phyloP scores from a whole-genome alignment of 2,797 vertebrate species.

The Bucorvus abyssinicus region DNA sequence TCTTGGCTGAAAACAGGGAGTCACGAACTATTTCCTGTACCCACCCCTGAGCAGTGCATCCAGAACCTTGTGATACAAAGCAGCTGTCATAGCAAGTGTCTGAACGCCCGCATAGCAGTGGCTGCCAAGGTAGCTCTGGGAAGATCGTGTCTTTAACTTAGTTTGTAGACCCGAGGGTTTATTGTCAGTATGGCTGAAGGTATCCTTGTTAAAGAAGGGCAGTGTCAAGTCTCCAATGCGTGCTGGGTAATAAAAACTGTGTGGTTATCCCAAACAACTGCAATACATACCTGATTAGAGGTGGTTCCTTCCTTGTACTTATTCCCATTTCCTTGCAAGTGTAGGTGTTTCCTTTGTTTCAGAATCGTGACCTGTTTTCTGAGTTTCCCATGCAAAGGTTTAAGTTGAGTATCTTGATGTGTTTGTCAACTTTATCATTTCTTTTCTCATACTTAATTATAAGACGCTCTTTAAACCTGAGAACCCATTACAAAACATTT shows the following conservation, averaged over 20 bases:
- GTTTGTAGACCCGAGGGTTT: neutral
- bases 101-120: neutral
- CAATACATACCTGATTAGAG: neutral
- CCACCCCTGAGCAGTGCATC: neutral
- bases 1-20: neutral
- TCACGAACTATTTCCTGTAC: fast-evolving
- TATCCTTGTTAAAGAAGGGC: neutral
- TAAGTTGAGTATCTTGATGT: neutral
- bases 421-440: neutral
- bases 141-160: neutral
- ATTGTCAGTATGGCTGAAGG: neutral
- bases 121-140: neutral
- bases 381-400: neutral
- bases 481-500: neutral
- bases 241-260: neutral
- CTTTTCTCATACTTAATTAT: neutral
- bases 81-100: neutral
- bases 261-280: neutral
- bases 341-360: neutral
- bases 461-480: neutral
- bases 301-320: neutral
- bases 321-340: neutral
- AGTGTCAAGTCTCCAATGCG: neutral
- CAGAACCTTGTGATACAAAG: neutral
- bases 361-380: neutral